Percentiles rank a stretch among this genome's conserved stretches.
Evolutionary conservation across 2,888 invertebrate species (phyloP).

Genomic region (Bedellia somnulentella): DNA sequence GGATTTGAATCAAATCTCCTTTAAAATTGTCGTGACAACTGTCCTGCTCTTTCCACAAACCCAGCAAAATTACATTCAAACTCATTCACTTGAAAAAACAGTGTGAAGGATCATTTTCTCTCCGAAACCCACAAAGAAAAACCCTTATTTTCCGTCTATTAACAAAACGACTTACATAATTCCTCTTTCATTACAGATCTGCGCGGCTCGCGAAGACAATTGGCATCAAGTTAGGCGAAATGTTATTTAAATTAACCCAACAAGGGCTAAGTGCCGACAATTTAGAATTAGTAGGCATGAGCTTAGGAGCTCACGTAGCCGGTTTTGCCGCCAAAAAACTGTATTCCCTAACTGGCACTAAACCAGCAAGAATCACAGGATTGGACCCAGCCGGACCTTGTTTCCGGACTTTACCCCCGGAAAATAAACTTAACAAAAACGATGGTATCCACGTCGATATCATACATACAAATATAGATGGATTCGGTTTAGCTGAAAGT

Average conservation of each 20-base stretch:
- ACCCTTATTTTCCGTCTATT: no score
- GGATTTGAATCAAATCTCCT: no score
- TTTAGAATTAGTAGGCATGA: slow-evolving; percentile 35
- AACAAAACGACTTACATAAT: no score
- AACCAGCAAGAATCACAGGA: slow-evolving; percentile 32
- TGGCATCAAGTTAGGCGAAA: slow-evolving; percentile 34
- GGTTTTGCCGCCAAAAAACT: slow-evolving; percentile 34
- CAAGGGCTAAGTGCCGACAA: slow-evolving; percentile 28
- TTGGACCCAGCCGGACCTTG: slow-evolving; percentile 49
- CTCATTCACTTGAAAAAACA: no score
- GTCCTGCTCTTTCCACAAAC: no score
- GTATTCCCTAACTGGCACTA: slow-evolving; percentile 28
- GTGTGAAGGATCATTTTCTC: no score
- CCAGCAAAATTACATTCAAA: no score
- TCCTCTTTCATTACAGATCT: no score
- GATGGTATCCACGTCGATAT: slow-evolving; percentile 34
- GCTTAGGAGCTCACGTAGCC: slow-evolving; percentile 36
- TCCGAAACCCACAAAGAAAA: no score
- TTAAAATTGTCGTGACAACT: no score
- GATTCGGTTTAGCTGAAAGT: slow-evolving; percentile 41
- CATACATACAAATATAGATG: slow-evolving; percentile 46
- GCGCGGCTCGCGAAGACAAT: slow-evolving; percentile 30
- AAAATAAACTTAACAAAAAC: slow-evolving; percentile 20
- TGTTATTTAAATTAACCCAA: slow-evolving; percentile 25
- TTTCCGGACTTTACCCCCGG: slow-evolving; percentile 23